A percentile compares a stretch with the other conserved stretches of the same genome.
phyloP scores from a whole-genome alignment of 2,797 vertebrate species.

The Sphenodon punctatus region DNA sequence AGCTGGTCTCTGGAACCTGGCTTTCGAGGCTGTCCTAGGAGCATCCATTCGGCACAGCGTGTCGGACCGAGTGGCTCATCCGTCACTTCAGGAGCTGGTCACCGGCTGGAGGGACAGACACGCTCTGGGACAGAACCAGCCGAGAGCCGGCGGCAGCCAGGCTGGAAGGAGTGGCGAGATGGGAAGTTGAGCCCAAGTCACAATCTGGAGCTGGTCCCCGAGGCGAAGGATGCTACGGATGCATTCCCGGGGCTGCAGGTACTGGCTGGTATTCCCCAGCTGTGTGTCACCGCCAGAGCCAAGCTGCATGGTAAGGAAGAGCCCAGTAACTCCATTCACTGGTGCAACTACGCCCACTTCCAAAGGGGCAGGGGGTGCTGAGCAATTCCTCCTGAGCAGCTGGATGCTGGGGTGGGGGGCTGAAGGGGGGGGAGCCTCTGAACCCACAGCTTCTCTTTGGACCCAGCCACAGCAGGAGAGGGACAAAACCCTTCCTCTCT shows the following conservation, averaged over 20 bases:
- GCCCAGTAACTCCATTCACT: no score
- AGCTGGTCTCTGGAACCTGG: background rate
- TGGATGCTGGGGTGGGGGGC: rapidly evolving
- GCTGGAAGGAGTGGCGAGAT: background rate
- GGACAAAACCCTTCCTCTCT: no score
- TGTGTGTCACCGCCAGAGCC: slow-evolving; percentile 77
- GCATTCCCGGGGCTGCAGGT: slow-evolving; percentile 47
- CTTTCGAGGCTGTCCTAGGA: background rate
- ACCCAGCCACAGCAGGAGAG: background rate
- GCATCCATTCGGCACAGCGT: rapidly evolving
- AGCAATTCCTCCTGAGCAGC: background rate
- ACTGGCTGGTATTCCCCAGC: slow-evolving; percentile 70
- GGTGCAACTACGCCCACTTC: no score
- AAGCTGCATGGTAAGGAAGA: slow-evolving; percentile 81
- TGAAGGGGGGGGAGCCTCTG: background rate
- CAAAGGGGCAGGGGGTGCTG: no score
- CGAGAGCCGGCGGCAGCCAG: slow-evolving; percentile 2
- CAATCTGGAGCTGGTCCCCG: background rate
- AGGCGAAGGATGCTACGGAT: background rate
- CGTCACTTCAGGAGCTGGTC: background rate
- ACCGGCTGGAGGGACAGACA: background rate
- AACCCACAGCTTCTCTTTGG: background rate
- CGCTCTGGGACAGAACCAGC: background rate
- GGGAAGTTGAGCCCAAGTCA: slow-evolving; percentile 34
- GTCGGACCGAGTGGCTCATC: background rate